A percentile compares a stretch with the other conserved stretches of the same genome.
Conservation (phyloP, 2,797 vertebrate genomes). For the Synanceia verrucosa region DNA sequence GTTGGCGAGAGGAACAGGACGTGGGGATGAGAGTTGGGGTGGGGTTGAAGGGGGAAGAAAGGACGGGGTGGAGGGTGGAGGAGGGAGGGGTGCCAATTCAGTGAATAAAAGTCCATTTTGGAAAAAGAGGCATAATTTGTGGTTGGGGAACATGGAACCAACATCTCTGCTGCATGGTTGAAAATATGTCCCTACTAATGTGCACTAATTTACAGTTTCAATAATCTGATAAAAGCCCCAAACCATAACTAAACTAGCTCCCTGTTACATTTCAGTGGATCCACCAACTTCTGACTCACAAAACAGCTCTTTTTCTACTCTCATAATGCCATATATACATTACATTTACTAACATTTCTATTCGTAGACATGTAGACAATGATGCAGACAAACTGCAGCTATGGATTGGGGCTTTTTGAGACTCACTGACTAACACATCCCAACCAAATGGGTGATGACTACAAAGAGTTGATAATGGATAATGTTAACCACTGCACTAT, state of each 20-base stretch:
- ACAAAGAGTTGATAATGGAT: slow-evolving; percentile 27
- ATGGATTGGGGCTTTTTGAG: slow-evolving; percentile 18
- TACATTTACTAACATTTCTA: slow-evolving; percentile 1
- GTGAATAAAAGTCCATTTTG: slow-evolving; percentile 18
- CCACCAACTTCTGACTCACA: neutral
- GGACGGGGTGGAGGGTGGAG: too few relatives aligned
- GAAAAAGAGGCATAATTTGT: slow-evolving; percentile 27
- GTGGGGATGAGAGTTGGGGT: slow-evolving; percentile 27
- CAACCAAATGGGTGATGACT: slow-evolving; percentile 23
- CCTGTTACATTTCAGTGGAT: neutral
- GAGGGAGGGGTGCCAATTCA: slow-evolving; percentile 62
- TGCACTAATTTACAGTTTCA: neutral
- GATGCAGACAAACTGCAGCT: neutral
- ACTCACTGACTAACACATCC: slow-evolving; percentile 24
- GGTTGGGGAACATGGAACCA: slow-evolving; percentile 36
- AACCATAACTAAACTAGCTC: slow-evolving; percentile 10
- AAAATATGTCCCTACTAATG: slow-evolving; percentile 10
- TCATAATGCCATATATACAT: neutral
- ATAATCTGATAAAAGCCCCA: slow-evolving; percentile 27
- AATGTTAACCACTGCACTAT: slow-evolving; percentile 10
- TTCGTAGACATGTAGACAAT: neutral
- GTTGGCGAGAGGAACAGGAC: slow-evolving; percentile 49
- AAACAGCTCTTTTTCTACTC: neutral
- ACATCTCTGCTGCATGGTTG: slow-evolving; percentile 93
- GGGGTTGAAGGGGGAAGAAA: slow-evolving; percentile 8